A percentile compares a stretch with the other conserved stretches of the same genome.
phyloP scores from a whole-genome alignment of 1,140 invertebrate genomes.

The Varroa destructor region DNA sequence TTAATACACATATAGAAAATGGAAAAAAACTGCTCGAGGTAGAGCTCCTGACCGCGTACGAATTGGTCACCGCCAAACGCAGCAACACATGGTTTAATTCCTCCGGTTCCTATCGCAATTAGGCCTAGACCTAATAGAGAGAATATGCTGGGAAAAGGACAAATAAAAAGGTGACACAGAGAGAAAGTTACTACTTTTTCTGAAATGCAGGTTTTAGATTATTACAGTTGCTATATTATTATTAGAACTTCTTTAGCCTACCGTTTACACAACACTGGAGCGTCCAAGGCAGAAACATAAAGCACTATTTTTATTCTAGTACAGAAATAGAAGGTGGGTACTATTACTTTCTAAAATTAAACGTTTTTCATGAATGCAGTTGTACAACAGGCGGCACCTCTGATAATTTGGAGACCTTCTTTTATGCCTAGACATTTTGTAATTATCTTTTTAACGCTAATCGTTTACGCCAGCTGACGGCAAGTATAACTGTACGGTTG shows the following conservation, averaged over 20 bases:
- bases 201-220: not conserved
- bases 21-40: slow-evolving; percentile 35
- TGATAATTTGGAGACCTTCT: too few species aligned
- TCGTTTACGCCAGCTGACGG: too few species aligned
- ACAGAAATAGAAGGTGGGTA: too few species aligned
- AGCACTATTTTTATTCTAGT: too few species aligned
- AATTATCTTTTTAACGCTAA: too few species aligned
- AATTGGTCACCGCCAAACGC: slow-evolving; percentile 97
- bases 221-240: not conserved
- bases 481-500: too few species aligned
- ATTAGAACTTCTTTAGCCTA: not conserved
- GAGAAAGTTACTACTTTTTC: slow-evolving; percentile 5
- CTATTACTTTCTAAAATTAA: too few species aligned
- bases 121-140: slow-evolving; percentile 57
- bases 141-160: slow-evolving; percentile 46
- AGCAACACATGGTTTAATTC: slow-evolving; percentile 93
- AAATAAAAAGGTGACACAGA: slow-evolving; percentile 19
- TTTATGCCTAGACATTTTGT: too few species aligned
- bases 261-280: too few species aligned
- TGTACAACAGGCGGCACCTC: too few species aligned
- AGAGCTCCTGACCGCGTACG: slow-evolving; percentile 39
- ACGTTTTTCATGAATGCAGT: too few species aligned
- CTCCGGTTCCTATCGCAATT: slow-evolving; percentile 78
- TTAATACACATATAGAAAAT: slow-evolving; percentile 43
- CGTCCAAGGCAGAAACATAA: too few species aligned